A percentile compares a stretch with the other conserved stretches of the same genome.
These are phyloP conservation scores for Ephialtes manifestator DNA, from an alignment of 2,888 invertebrate species.

Conservation along the genomic window DNA sequence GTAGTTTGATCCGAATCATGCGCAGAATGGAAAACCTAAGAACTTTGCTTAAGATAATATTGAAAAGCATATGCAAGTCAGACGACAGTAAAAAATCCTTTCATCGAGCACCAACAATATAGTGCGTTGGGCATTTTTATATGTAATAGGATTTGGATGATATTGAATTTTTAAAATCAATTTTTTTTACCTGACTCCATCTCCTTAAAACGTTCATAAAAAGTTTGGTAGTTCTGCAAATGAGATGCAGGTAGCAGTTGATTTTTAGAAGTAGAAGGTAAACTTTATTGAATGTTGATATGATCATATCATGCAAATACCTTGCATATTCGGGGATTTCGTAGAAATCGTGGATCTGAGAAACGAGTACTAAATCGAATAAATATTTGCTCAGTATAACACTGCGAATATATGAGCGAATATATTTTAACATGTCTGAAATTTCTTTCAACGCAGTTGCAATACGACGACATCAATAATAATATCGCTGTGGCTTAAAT, in stretches of 20 bases:
- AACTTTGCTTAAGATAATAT: too few relatives aligned
- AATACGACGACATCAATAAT: not conserved
- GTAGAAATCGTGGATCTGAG: not conserved
- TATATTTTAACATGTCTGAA: not conserved
- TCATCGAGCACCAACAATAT: too few relatives aligned
- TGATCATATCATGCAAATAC: not conserved
- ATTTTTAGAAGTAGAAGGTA: not conserved
- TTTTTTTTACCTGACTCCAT: too few relatives aligned
- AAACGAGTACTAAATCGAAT: slow-evolving; percentile 2
- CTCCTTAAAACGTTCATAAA: not conserved
- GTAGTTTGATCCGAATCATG: too few relatives aligned
- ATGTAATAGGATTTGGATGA: too few relatives aligned
- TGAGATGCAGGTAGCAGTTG: not conserved
- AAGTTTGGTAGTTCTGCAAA: not conserved
- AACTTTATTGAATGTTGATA: not conserved
- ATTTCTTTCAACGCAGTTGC: not conserved
- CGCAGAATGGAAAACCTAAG: too few relatives aligned
- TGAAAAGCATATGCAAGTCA: too few relatives aligned
- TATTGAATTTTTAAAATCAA: too few relatives aligned
- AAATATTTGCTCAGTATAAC: slow-evolving; percentile 14
- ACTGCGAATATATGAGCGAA: not conserved
- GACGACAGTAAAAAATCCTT: too few relatives aligned
- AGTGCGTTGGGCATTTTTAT: too few relatives aligned
- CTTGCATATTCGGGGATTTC: not conserved
- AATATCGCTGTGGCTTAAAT: not conserved